Base-by-base conservation (phyloP, 2,113 vertebrate species). In the Buteo buteo region DNA sequence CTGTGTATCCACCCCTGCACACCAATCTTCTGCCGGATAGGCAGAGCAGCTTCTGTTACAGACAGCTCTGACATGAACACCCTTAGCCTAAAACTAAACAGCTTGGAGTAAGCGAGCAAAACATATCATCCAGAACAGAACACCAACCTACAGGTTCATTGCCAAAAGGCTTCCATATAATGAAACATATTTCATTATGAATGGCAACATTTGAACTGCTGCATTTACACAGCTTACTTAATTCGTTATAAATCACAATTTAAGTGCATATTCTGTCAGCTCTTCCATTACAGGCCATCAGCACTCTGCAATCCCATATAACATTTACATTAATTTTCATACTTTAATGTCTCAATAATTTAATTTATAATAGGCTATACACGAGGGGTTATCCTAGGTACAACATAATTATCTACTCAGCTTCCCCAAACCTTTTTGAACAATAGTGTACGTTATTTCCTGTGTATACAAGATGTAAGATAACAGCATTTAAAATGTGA, bases 231-330 rank as follows among this genome's bases (percentile, higher is more conserved):
- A 6, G 45, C 64, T 86, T 73, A 19, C 36, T 77, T 88, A 74
- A 93, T 66, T 59, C 3, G 2, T 42, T 86, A 70, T 93, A 92
- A 80, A 91, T 92, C 83, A 85, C 70, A 93, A 31, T 0, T 62
- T 45, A 93, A 87, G 61, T 50, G 54, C 66, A 54, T 31, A n/a
- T 65, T 82, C 88, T 94, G 90, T 86, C 81, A 79, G 91, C 22
- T 92, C 42, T 89, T 93, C 77, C 77, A 76, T 82, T 85, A 89
- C 29, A 94, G 70, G 28, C 36, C 91, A 94, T 61, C 73, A 91
- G 42, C 52, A 50, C 54, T 73, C 69, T 85, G 42, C 49, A 91
- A 49, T 64, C 58, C 40, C 73, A 42, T 16, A 9, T 32, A 72
- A 84, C 32, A n/a, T 61, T 79, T 57, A 76, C 28, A n/a, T 65